phyloP scores from a whole-genome alignment of 2,797 vertebrate genomes.

The Syngnathus rostellatus region DNA sequence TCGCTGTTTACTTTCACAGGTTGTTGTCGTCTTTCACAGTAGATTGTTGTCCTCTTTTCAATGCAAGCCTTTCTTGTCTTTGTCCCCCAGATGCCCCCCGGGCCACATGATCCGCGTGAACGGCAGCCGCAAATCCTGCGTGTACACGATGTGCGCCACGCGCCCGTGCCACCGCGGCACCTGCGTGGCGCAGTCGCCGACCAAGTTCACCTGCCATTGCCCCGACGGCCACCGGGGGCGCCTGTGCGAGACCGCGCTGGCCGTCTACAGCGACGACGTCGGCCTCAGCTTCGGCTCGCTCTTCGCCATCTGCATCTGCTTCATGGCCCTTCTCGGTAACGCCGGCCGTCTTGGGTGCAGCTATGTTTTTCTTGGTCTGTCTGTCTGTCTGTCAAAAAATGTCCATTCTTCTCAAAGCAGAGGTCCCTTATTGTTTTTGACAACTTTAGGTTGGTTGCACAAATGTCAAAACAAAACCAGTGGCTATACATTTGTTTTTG shows the following conservation, averaged over 20 bases:
- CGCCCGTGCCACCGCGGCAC: conserved; percentile 79
- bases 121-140: conserved; percentile 71
- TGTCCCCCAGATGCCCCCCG: conserved; percentile 70
- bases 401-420: too few species aligned
- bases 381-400: too few species aligned
- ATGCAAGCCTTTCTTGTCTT: neutral
- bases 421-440: too few species aligned
- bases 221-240: conserved; percentile 76
- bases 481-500: too few species aligned
- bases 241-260: conserved; percentile 76
- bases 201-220: conserved; percentile 80
- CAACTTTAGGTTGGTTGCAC: too few species aligned
- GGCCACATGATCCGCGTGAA: conserved; percentile 79
- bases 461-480: too few species aligned
- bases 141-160: conserved; percentile 75
- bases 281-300: conserved; percentile 85
- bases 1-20: too few species aligned
- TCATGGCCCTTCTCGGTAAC: conserved; percentile 82
- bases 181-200: conserved; percentile 78
- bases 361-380: too few species aligned
- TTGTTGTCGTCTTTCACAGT: too few species aligned
- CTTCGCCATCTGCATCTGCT: conserved; percentile 85
- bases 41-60: neutral
- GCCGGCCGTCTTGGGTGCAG: neutral
- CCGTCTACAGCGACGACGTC: conserved; percentile 77